Base-by-base conservation (phyloP, 1,140 invertebrate genomes). In the Ptiloglossa arizonensis region DNA sequence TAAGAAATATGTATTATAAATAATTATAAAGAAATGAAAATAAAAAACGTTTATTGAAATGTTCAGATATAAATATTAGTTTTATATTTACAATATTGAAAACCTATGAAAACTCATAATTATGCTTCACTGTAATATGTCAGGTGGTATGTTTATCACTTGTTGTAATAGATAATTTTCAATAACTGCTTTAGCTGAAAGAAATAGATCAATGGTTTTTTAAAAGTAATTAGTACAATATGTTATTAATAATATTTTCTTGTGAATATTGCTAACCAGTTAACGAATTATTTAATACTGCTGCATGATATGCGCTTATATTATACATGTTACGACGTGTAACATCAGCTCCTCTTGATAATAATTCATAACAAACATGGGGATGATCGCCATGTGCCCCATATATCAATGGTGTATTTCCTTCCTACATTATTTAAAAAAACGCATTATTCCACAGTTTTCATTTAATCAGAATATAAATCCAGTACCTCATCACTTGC, bases 351-450 rank as follows among this genome's bases (percentile, higher is more conserved):
- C 96, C 96, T 88, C 95, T 94, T 6, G 91, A 90, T 41, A 98
- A 93, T 46, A 98, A 92, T 89, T 97, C 96, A 87, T 97, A 96
- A 84, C 96, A 97, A 67, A 96, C 96, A 88, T 97, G 96, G 1
- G 96, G 95, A 93, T 98, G 97, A 93, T 98, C 97, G 50, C 96
- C 96, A 88, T 95, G 95, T 15, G 96, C 96, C 48, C 97, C 97
- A 93, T 97, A 98, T 95, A 98, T 98, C 35, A 98, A 92, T 17
- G 97, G 95, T 59, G 97, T 97, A 88, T 97, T 97, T 59, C 96
- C 96, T 85, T 96, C 94, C 96, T 97, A 94, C 92, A 69, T 22
- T 5, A 62, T 46, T 46, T 17, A 19, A 85, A 83, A 79, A 81
- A 64, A 78, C 80, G n/a, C 19, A 44, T 75, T 60, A 32, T 29